phyloP scores from a whole-genome alignment of 2,113 vertebrate genomes.

The Emydura subglobosa region DNA sequence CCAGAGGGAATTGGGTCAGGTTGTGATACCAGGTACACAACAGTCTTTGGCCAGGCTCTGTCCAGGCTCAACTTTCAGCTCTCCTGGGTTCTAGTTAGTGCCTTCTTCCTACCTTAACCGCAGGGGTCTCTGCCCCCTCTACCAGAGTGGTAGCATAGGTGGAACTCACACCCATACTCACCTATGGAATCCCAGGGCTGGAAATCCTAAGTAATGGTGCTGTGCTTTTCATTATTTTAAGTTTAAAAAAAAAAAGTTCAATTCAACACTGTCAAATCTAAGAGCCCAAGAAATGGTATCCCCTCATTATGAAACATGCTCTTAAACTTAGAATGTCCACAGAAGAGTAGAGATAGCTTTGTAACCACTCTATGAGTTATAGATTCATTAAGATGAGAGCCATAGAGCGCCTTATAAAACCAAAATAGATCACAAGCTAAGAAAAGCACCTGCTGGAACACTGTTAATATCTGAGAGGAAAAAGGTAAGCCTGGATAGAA shows the following conservation, averaged over 20 bases:
- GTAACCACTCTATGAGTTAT: slow-evolving; percentile 45
- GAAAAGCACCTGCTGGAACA: slow-evolving; percentile 52
- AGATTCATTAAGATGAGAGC: slow-evolving; percentile 23
- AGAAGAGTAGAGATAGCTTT: slow-evolving; percentile 27
- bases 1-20: not conserved
- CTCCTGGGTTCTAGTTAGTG: not conserved
- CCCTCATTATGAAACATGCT: slow-evolving; percentile 54
- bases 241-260: not conserved
- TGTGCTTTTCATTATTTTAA: not conserved
- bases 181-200: not conserved
- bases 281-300: slow-evolving; percentile 21
- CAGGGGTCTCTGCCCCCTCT: not conserved
- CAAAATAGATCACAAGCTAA: slow-evolving; percentile 43
- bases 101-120: not conserved
- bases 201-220: not conserved
- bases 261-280: not conserved
- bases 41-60: not conserved
- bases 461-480: slow-evolving; percentile 29
- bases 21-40: not conserved
- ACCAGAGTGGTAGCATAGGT: no score
- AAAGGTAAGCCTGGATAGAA: slow-evolving; percentile 63
- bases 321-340: not conserved
- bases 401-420: not conserved
- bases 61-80: not conserved
- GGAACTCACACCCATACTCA: not conserved